Conservation (phyloP, 2,113 vertebrate species). For the Xiphorhynchus elegans region DNA sequence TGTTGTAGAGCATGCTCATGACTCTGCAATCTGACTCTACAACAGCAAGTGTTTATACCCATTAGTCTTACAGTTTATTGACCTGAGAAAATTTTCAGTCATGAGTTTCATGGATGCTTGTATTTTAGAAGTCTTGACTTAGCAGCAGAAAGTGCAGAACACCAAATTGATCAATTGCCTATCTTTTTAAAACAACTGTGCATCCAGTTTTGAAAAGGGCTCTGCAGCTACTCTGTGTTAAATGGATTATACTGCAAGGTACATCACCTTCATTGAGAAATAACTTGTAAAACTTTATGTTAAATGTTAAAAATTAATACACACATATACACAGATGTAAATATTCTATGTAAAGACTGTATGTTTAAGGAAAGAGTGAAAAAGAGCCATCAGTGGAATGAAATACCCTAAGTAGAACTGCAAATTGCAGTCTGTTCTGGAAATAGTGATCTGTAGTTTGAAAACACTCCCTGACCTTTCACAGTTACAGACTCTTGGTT, state of each 20-base stretch:
- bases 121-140: conserved; percentile 41
- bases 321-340: accelerated
- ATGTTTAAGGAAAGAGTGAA: background rate
- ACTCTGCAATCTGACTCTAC: conserved; percentile 17
- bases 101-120: conserved; percentile 27
- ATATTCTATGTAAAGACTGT: background rate
- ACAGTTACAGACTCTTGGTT: background rate
- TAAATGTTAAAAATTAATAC: background rate
- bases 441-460: background rate
- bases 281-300: background rate
- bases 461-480: background rate
- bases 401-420: background rate
- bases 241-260: conserved; percentile 9
- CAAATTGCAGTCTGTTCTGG: background rate
- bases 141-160: background rate
- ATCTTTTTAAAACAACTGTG: background rate
- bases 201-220: background rate
- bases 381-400: background rate
- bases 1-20: conserved; percentile 4
- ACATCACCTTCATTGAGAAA: background rate
- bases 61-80: conserved; percentile 47
- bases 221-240: background rate
- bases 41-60: conserved; percentile 31
- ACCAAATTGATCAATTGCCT: background rate
- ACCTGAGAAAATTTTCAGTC: conserved; percentile 33